These are phyloP conservation scores for Barnardius zonarius DNA, from an alignment of 2,113 vertebrate genomes.

Conservation along the genomic window DNA sequence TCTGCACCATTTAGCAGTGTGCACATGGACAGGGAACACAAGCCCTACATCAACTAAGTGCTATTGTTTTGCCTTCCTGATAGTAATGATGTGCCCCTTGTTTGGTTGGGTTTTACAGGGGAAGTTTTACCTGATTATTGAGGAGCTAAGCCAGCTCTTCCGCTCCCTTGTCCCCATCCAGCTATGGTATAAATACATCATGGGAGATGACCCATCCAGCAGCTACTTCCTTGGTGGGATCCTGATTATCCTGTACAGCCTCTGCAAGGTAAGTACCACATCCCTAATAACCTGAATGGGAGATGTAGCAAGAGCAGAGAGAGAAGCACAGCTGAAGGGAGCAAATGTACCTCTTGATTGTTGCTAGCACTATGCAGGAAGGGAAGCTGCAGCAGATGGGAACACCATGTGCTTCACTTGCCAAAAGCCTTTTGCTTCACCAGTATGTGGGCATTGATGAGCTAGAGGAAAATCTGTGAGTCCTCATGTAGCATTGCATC, in stretches of 20 bases:
- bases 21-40: conserved; percentile 13
- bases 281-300: rapidly evolving
- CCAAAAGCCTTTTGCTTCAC: not conserved
- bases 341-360: not conserved
- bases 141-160: conserved; percentile 97
- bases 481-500: conserved; percentile 35
- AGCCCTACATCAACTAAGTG: not conserved
- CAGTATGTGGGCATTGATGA: not conserved
- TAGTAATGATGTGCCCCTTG: not conserved
- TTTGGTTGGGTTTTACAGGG: conserved; percentile 77
- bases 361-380: not conserved
- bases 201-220: conserved; percentile 91
- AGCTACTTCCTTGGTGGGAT: conserved; percentile 92
- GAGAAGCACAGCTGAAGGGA: not conserved
- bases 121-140: conserved; percentile 93
- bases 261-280: conserved; percentile 85
- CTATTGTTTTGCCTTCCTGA: not conserved
- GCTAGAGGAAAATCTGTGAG: not conserved
- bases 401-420: not conserved
- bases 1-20: not conserved
- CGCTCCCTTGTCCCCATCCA: conserved; percentile 95
- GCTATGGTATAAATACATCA: conserved; percentile 98
- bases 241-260: conserved; percentile 93
- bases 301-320: not conserved
- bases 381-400: not conserved